Percentiles rank a stretch among this genome's conserved stretches.
phyloP scores from a whole-genome alignment of 2,888 invertebrate genomes.

The Noctua pronuba region DNA sequence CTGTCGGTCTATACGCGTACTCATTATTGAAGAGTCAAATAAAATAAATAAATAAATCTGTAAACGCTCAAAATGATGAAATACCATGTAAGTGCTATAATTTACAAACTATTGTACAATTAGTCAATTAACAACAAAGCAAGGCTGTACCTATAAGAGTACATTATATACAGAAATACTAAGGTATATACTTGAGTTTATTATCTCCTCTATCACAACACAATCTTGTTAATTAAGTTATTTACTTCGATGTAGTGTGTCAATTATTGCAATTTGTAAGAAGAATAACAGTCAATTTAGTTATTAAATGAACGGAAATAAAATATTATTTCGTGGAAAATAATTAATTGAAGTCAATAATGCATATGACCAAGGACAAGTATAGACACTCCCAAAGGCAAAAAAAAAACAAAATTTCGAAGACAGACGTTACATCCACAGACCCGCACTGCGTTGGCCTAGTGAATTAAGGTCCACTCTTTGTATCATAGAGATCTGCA shows the following conservation, averaged over 20 bases:
- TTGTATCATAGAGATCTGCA: too few species aligned
- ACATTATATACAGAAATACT: background rate
- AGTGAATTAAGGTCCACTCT: too few species aligned
- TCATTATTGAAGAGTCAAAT: too few species aligned
- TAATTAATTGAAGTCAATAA: too few species aligned
- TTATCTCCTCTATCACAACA: slow-evolving; percentile 2
- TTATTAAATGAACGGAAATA: background rate
- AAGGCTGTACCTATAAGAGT: background rate
- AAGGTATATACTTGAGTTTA: slow-evolving; percentile 2
- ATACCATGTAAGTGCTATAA: background rate
- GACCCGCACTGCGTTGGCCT: too few species aligned
- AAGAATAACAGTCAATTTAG: background rate
- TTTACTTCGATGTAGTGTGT: background rate
- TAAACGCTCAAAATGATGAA: background rate
- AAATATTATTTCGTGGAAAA: too few species aligned
- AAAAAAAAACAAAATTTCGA: too few species aligned
- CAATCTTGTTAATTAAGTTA: background rate
- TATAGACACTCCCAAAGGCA: too few species aligned
- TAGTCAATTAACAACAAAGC: slow-evolving; percentile 11
- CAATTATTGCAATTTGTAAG: background rate
- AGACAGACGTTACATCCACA: too few species aligned
- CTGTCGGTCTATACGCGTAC: too few species aligned
- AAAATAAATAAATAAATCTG: background rate
- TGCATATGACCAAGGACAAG: too few species aligned
- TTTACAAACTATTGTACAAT: slow-evolving; percentile 7